phyloP scores from a whole-genome alignment of 2,113 vertebrate genomes.

The Callipepla squamata region DNA sequence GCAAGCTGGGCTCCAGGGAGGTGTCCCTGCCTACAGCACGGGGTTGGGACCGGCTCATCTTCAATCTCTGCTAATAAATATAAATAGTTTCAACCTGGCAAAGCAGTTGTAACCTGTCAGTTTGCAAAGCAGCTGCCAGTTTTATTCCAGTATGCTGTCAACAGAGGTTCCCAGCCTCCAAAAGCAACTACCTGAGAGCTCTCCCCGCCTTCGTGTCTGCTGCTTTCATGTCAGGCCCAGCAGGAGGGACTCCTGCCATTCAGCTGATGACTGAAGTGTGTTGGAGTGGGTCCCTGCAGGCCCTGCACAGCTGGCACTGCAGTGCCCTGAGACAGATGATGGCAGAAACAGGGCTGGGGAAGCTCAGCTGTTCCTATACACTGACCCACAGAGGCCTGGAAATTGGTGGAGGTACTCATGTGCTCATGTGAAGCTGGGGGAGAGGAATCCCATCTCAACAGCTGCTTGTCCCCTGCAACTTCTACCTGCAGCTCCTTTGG shows the following conservation, averaged over 20 bases:
- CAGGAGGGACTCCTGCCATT: neutral
- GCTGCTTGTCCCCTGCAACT: neutral
- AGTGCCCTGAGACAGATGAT: neutral
- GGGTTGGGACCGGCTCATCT: no score
- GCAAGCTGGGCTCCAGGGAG: no score
- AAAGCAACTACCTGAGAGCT: neutral
- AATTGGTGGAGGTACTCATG: neutral
- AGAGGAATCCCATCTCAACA: neutral
- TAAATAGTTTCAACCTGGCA: neutral
- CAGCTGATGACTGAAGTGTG: neutral
- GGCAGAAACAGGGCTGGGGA: conserved; percentile 6
- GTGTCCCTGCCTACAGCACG: no score
- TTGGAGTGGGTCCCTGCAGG: no score
- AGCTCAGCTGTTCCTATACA: neutral
- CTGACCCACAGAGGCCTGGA: neutral
- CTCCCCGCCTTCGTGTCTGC: neutral
- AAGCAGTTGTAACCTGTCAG: neutral
- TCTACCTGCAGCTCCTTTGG: neutral
- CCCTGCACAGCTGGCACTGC: no score
- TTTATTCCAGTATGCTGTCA: neutral
- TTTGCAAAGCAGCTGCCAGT: neutral
- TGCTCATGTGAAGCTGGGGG: neutral
- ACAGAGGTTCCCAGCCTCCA: neutral
- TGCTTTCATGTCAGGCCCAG: neutral
- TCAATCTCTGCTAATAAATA: neutral